These are phyloP conservation scores for Tetanocera ferruginea DNA, from an alignment of 2,888 invertebrate species.

Conservation along the genomic window DNA sequence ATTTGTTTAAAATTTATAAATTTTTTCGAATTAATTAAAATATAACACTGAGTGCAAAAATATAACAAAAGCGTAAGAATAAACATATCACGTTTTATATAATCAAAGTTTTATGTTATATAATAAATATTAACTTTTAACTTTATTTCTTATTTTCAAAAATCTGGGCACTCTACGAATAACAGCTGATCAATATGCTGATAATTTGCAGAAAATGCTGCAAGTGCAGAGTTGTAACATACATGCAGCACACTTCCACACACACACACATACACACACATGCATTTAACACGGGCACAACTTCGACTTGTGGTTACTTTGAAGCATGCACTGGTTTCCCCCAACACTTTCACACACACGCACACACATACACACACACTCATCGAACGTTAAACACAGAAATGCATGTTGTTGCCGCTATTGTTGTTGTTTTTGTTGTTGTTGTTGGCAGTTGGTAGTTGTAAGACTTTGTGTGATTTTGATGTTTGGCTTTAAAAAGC, in stretches of 20 bases:
- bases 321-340: background rate
- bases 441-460: background rate
- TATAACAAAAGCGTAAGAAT: too few species aligned
- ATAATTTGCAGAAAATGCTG: too few species aligned
- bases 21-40: too few species aligned
- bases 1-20: too few species aligned
- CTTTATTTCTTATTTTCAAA: too few species aligned
- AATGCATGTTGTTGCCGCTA: background rate
- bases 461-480: conserved; percentile 24
- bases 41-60: too few species aligned
- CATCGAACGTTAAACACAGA: background rate
- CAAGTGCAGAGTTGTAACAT: too few species aligned
- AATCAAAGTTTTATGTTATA: too few species aligned
- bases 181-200: too few species aligned
- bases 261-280: background rate
- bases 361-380: background rate
- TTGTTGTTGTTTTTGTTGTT: background rate
- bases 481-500: conserved; percentile 13
- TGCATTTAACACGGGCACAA: background rate
- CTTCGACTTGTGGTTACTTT: background rate
- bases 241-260: background rate
- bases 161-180: too few species aligned
- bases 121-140: too few species aligned
- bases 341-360: background rate
- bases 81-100: too few species aligned